These are phyloP conservation scores for Agrotis ipsilon DNA, from an alignment of 2,888 invertebrate species.

Conservation along the genomic window DNA sequence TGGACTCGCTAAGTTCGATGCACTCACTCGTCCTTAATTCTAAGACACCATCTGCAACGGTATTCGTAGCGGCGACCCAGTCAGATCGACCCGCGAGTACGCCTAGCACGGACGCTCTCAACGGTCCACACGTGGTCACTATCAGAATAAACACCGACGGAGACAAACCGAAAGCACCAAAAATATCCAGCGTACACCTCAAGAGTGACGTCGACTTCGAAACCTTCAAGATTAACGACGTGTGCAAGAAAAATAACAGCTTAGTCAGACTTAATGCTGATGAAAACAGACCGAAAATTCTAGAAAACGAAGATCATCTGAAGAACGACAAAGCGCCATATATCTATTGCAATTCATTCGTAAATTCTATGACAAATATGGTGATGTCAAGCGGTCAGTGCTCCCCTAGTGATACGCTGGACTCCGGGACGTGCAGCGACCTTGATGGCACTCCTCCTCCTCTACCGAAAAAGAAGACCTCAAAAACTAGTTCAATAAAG, in stretches of 20 bases:
- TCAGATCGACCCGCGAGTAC: slow-evolving; percentile 87
- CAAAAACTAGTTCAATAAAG: slow-evolving; percentile 87
- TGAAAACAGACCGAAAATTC: slow-evolving; percentile 85
- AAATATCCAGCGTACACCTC: slow-evolving; percentile 88
- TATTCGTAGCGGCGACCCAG: slow-evolving; percentile 90
- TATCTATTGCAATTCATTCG: slow-evolving; percentile 92
- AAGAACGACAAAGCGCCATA: slow-evolving; percentile 88
- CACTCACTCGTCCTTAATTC: slow-evolving; percentile 91
- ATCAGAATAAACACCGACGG: slow-evolving; percentile 93
- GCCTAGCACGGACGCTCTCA: slow-evolving; percentile 85
- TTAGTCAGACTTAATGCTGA: slow-evolving; percentile 92
- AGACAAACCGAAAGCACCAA: slow-evolving; percentile 87
- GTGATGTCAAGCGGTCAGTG: slow-evolving; percentile 95
- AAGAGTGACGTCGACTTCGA: slow-evolving; percentile 88
- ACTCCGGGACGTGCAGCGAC: slow-evolving; percentile 96
- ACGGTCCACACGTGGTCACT: slow-evolving; percentile 93
- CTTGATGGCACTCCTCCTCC: slow-evolving; percentile 94
- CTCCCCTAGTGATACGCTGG: slow-evolving; percentile 95
- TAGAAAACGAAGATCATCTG: slow-evolving; percentile 88
- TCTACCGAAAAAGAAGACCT: slow-evolving; percentile 93
- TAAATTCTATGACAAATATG: slow-evolving; percentile 88
- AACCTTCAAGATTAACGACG: slow-evolving; percentile 81
- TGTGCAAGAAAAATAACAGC: slow-evolving; percentile 87
- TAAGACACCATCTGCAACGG: slow-evolving; percentile 89
- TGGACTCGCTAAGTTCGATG: slow-evolving; percentile 89